Evolutionary conservation across 2,888 invertebrate genomes (phyloP).

Genomic region (Synergus gifuensis): DNA sequence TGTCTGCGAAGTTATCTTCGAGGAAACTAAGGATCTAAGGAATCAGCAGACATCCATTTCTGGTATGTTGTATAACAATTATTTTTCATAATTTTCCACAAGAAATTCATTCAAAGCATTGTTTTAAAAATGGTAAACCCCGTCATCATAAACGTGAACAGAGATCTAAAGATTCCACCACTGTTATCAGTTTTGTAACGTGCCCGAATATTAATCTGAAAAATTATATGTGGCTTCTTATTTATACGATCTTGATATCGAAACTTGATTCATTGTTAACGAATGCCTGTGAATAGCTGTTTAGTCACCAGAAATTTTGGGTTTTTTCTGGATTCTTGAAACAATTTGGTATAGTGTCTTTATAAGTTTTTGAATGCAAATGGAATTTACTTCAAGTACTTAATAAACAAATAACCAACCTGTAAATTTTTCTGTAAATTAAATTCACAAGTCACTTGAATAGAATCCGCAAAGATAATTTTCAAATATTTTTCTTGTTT

Average conservation of each 20-base stretch:
- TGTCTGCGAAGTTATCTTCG: neutral
- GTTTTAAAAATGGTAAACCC: no score
- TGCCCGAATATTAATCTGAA: no score
- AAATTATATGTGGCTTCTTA: no score
- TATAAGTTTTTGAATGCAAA: no score
- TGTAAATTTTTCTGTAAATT: neutral
- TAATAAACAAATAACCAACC: no score
- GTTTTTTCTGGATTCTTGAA: neutral
- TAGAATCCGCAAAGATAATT: neutral
- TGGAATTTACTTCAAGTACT: neutral
- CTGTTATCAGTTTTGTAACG: no score
- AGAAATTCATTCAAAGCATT: no score
- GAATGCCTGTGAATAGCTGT: neutral
- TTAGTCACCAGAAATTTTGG: neutral
- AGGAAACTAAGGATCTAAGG: neutral
- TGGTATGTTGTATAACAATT: neutral
- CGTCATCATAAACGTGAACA: no score
- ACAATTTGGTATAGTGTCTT: neutral
- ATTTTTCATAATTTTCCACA: neutral
- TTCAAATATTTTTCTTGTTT: constrained; percentile 17
- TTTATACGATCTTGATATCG: neutral
- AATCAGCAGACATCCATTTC: neutral
- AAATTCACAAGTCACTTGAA: neutral
- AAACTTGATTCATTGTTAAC: neutral
- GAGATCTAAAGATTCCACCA: no score